Percentiles rank a stretch among this genome's conserved stretches.
Conservation (phyloP, 1,140 invertebrate genomes). For the Papilio glaucus region DNA sequence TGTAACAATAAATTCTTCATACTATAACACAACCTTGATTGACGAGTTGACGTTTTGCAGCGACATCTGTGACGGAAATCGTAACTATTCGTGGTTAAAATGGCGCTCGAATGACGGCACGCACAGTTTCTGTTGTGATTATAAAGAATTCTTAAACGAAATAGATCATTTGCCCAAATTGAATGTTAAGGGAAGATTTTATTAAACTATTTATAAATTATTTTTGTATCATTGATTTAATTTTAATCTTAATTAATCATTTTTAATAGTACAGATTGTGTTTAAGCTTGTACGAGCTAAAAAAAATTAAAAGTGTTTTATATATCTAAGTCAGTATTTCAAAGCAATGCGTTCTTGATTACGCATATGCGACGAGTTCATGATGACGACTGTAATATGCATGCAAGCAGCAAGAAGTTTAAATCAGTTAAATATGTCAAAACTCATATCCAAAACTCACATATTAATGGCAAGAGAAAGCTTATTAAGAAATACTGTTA, state of each 20-base stretch:
- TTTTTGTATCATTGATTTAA: background rate
- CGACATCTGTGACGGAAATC: slow-evolving; percentile 55
- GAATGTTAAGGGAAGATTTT: slow-evolving; percentile 56
- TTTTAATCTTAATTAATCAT: background rate
- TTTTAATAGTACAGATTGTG: no score
- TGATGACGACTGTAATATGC: no score
- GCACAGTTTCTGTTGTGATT: slow-evolving; percentile 71
- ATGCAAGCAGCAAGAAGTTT: no score
- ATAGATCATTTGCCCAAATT: slow-evolving; percentile 55
- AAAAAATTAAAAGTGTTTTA: no score
- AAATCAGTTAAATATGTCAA: no score
- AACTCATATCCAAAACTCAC: no score
- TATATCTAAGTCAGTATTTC: no score
- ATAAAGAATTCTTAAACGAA: slow-evolving; percentile 50
- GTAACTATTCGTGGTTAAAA: slow-evolving; percentile 56
- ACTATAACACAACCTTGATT: slow-evolving; percentile 54
- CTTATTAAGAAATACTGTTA: no score
- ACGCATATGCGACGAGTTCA: no score
- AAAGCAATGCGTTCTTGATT: no score
- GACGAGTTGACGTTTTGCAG: slow-evolving; percentile 56
- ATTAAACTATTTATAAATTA: slow-evolving; percentile 41
- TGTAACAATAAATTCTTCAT: slow-evolving; percentile 67
- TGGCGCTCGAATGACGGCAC: slow-evolving; percentile 67
- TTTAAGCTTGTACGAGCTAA: no score
- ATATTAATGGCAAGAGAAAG: no score